Percentiles rank a stretch among this genome's conserved stretches.
Evolutionary conservation across 2,113 vertebrate genomes (phyloP).

Genomic region (Engystomops pustulosus): DNA sequence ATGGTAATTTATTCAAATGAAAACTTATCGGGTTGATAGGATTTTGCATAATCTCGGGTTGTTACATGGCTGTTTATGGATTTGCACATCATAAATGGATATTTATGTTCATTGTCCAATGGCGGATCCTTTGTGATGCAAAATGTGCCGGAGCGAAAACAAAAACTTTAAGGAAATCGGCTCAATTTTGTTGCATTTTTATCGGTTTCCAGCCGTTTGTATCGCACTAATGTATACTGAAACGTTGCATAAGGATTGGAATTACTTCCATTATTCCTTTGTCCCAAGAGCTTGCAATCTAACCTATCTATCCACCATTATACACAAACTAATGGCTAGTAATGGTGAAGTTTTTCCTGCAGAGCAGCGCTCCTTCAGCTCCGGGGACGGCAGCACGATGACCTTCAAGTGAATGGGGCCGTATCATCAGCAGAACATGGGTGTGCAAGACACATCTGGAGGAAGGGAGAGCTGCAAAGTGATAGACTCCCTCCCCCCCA

Average conservation of each 20-base stretch:
- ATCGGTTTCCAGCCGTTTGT: neutral
- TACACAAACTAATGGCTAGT: no score
- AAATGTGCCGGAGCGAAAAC: neutral
- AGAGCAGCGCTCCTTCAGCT: no score
- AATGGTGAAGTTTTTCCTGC: no score
- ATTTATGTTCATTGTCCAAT: neutral
- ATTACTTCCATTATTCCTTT: neutral
- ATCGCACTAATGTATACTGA: neutral
- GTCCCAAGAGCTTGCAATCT: neutral
- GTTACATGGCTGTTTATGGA: neutral
- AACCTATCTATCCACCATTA: no score
- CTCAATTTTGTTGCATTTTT: neutral
- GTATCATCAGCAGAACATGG: no score
- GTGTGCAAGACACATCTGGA: no score
- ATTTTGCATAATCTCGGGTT: neutral
- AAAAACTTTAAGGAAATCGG: neutral
- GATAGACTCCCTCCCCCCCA: no score
- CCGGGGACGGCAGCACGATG: no score
- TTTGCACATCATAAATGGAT: slow-evolving; percentile 1
- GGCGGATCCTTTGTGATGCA: neutral
- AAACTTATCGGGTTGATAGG: neutral
- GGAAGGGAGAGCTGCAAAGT: no score
- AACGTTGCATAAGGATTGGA: neutral
- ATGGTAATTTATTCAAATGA: slow-evolving; percentile 5
- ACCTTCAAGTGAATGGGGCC: no score